These are phyloP conservation scores for Gulo gulo DNA, from an alignment of 2,113 vertebrate species.

Conservation along the genomic window DNA sequence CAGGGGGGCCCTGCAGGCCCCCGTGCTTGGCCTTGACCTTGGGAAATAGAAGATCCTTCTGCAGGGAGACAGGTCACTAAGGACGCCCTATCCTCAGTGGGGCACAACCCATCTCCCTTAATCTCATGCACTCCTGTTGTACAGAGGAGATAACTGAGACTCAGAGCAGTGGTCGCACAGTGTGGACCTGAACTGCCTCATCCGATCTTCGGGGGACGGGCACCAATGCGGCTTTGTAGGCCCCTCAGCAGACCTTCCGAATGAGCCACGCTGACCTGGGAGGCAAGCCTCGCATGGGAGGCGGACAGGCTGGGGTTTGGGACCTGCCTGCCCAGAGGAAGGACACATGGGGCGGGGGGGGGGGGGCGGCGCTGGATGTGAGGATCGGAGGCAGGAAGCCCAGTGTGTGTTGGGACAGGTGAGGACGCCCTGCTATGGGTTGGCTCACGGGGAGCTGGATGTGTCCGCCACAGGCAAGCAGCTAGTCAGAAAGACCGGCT, in stretches of 20 bases:
- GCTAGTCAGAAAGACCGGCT: neutral
- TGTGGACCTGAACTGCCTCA: accelerated
- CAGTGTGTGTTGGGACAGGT: accelerated
- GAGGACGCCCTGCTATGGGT: accelerated
- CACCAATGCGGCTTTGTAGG: accelerated
- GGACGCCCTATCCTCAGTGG: accelerated
- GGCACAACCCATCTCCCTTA: accelerated
- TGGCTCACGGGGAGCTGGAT: neutral
- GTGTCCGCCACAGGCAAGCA: accelerated
- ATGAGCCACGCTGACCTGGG: neutral
- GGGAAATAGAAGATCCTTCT: neutral
- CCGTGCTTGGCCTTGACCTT: neutral
- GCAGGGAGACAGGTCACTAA: neutral
- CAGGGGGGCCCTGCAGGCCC: neutral
- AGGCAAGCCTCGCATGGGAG: neutral
- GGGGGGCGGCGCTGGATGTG: too few relatives aligned
- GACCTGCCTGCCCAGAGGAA: neutral
- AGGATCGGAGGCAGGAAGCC: neutral
- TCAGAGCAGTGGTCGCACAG: accelerated
- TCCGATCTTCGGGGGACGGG: accelerated
- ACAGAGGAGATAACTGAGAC: neutral
- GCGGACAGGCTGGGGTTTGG: neutral
- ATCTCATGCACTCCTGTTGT: accelerated
- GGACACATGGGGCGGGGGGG: accelerated
- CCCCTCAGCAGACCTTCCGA: accelerated